Evolutionary conservation across 2,797 vertebrate species (phyloP).

Genomic region (Thripadectes ignobilis): DNA sequence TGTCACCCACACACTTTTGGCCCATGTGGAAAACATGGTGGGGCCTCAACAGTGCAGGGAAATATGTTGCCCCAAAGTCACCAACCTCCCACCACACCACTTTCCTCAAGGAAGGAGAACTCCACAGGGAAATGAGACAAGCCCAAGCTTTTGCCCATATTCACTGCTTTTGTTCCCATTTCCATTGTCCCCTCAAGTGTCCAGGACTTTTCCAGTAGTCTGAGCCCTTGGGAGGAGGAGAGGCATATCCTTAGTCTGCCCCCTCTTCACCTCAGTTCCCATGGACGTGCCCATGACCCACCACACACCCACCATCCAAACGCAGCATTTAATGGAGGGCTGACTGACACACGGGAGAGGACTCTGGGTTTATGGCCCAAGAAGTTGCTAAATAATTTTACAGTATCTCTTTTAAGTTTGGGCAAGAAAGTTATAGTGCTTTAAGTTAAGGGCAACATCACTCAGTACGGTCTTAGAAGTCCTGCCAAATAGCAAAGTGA

Average conservation of each 20-base stretch:
- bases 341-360: background rate
- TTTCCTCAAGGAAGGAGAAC: background rate
- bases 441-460: slow-evolving; percentile 61
- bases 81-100: background rate
- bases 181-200: background rate
- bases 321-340: background rate
- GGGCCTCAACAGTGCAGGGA: fast-evolving
- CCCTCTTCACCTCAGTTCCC: background rate
- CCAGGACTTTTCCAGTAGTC: background rate
- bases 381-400: slow-evolving; percentile 68
- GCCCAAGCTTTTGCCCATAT: background rate
- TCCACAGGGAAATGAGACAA: background rate
- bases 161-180: background rate
- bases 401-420: slow-evolving; percentile 62
- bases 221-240: background rate
- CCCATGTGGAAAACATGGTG: fast-evolving
- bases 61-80: background rate
- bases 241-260: fast-evolving
- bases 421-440: slow-evolving; percentile 52
- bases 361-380: slow-evolving; percentile 19
- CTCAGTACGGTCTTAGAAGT: slow-evolving; percentile 41
- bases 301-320: background rate
- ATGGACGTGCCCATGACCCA: background rate
- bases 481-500: slow-evolving; percentile 68
- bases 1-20: background rate